Conservation (phyloP, 1,140 invertebrate genomes). For the Tetragonula clypearis region DNA sequence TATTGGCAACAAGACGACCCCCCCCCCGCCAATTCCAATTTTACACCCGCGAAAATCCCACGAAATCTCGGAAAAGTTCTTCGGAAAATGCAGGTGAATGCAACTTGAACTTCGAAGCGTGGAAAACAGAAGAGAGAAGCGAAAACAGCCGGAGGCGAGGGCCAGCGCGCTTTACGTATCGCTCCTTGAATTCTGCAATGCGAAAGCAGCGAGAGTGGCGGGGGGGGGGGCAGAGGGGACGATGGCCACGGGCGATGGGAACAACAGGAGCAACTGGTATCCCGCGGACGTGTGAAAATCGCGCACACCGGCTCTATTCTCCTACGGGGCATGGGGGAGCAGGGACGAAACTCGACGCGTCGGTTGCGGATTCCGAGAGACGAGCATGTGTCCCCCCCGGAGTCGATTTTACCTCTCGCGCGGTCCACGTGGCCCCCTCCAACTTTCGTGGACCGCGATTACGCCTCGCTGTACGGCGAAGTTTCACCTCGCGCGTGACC, state of each 20-base stretch:
- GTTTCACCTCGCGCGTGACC: not conserved
- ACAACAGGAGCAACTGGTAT: slow-evolving; percentile 10
- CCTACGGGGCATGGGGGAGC: no score
- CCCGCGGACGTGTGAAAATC: slow-evolving; percentile 21
- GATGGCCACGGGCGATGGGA: no score
- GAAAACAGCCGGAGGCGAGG: not conserved
- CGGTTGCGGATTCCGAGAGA: slow-evolving; percentile 40
- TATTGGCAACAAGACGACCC: not conserved
- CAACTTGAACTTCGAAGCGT: not conserved
- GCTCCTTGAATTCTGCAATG: not conserved
- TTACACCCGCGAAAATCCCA: not conserved
- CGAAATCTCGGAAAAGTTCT: no score
- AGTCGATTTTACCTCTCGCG: slow-evolving; percentile 45
- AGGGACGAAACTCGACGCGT: slow-evolving; percentile 27
- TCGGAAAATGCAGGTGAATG: no score
- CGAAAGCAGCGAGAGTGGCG: not conserved
- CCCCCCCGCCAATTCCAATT: not conserved
- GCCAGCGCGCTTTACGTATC: not conserved
- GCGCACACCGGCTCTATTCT: slow-evolving; percentile 10
- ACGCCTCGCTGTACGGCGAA: not conserved
- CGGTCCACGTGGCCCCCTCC: slow-evolving; percentile 31
- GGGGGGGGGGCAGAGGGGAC: no score
- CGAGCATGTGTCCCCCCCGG: slow-evolving; percentile 31
- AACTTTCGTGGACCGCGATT: slow-evolving; percentile 27
- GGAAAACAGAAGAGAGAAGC: not conserved